A percentile compares a stretch with the other conserved stretches of the same genome.
These are phyloP conservation scores for Pammene aurita DNA, from an alignment of 2,888 invertebrate genomes.

Conservation along the genomic window DNA sequence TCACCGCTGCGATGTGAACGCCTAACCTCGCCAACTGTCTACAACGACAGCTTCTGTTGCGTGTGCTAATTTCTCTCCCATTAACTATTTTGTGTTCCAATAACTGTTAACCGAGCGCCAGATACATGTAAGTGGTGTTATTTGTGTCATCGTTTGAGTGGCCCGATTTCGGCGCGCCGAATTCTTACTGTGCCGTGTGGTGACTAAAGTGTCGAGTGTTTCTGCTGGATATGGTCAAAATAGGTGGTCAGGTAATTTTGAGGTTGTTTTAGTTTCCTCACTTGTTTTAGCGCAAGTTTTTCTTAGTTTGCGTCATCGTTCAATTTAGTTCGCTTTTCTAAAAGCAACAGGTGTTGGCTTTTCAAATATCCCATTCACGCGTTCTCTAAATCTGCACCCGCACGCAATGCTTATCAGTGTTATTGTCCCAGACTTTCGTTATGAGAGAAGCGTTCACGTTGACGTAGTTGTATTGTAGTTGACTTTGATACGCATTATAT, in stretches of 20 bases:
- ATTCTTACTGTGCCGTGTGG: conserved; percentile 57
- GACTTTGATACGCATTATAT: conserved; percentile 42
- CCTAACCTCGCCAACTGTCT: conserved; percentile 75
- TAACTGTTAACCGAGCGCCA: conserved; percentile 55
- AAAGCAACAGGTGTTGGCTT: conserved; percentile 63
- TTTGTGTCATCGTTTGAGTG: conserved; percentile 69
- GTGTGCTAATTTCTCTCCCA: conserved; percentile 60
- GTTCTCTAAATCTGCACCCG: conserved; percentile 38
- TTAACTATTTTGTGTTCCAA: conserved; percentile 68
- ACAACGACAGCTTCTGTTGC: conserved; percentile 76
- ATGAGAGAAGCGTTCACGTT: conserved; percentile 29
- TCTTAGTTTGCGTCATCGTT: conserved; percentile 37
- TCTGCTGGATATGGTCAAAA: conserved; percentile 64
- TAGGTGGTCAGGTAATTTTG: conserved; percentile 59
- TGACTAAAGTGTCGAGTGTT: conserved; percentile 59
- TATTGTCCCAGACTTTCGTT: conserved; percentile 29
- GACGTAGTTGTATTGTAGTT: conserved; percentile 13
- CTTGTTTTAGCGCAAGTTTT: conserved; percentile 42
- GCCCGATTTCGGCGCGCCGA: conserved; percentile 56
- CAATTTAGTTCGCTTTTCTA: conserved; percentile 42
- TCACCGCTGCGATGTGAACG: conserved; percentile 82
- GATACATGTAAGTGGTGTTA: conserved; percentile 74
- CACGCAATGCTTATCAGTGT: conserved; percentile 44
- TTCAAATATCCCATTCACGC: conserved; percentile 48
- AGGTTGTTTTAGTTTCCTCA: conserved; percentile 41